Evolutionary conservation across 2,113 vertebrate species (phyloP).

Genomic region (Chaetura pelagica): DNA sequence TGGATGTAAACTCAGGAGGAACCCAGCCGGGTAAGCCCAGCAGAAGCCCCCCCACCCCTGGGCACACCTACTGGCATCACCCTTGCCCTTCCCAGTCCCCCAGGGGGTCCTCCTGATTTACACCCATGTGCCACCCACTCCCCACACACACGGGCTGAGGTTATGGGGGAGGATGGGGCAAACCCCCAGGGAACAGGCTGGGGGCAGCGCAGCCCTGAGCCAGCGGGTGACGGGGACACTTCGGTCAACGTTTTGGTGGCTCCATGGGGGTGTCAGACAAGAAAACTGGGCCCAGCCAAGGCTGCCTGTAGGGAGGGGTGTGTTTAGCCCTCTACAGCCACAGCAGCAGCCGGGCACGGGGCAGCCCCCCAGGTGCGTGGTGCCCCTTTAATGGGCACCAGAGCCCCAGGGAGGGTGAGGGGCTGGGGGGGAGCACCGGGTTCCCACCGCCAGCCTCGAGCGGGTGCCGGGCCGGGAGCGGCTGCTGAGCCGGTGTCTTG

Average conservation of each 20-base stretch:
- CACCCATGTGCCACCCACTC: fast-evolving
- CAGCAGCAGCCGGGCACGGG: fast-evolving
- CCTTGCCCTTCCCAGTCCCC: fast-evolving
- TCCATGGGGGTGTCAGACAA: neutral
- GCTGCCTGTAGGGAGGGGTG: neutral
- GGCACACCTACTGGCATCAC: neutral
- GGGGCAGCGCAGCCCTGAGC: fast-evolving
- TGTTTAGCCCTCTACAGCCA: neutral
- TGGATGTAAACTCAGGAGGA: neutral
- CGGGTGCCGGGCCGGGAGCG: constrained; percentile 12
- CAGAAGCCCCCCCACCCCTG: fast-evolving
- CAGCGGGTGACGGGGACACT: fast-evolving
- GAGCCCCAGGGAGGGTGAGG: neutral
- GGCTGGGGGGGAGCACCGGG: neutral
- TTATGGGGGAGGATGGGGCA: fast-evolving
- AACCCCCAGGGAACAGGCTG: neutral
- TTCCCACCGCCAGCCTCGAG: neutral
- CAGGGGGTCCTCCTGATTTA: neutral
- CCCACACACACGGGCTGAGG: fast-evolving
- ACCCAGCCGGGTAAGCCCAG: neutral
- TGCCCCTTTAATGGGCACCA: neutral
- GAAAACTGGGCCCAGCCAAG: neutral
- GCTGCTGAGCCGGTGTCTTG: constrained; percentile 39
- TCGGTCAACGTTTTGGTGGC: neutral
- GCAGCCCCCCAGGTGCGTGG: neutral